Evolutionary conservation across 1,140 invertebrate species (phyloP).

Genomic region (Temnothorax nylanderi): DNA sequence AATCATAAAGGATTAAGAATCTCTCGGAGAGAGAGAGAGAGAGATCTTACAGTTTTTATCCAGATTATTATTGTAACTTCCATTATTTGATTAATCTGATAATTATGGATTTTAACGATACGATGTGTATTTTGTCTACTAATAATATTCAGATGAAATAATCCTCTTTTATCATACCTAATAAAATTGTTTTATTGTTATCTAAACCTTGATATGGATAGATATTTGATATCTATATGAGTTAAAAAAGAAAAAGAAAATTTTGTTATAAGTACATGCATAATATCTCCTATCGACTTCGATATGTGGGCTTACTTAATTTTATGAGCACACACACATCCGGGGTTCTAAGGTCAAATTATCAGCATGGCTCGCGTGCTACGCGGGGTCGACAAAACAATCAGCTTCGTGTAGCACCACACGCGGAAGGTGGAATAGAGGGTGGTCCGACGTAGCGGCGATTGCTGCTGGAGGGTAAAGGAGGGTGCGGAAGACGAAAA

Average conservation of each 20-base stretch:
- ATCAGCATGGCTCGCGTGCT: conserved; percentile 77
- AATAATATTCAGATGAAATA: neutral
- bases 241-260: neutral
- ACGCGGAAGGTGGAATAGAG: conserved; percentile 50
- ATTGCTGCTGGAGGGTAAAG: neutral
- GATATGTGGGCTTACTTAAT: conserved; percentile 14
- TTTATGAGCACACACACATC: conserved; percentile 39
- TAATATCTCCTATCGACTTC: neutral
- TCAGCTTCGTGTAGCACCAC: conserved; percentile 70
- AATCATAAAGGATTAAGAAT: neutral
- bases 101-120: neutral
- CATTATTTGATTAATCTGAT: neutral
- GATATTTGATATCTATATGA: neutral
- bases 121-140: neutral
- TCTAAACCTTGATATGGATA: neutral
- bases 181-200: neutral
- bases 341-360: conserved; percentile 75
- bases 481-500: conserved; percentile 40
- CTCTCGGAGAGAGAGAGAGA: too few relatives aligned
- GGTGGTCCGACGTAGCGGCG: conserved; percentile 14
- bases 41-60: neutral
- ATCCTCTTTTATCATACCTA: neutral
- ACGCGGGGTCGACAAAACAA: conserved; percentile 79
- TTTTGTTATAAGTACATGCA: neutral
- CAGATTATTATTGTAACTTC: neutral